Evolutionary conservation across 2,797 vertebrate genomes (phyloP), one percentile per base, ranked within the genome.

Genomic region (Scyliorhinus canicula): DNA sequence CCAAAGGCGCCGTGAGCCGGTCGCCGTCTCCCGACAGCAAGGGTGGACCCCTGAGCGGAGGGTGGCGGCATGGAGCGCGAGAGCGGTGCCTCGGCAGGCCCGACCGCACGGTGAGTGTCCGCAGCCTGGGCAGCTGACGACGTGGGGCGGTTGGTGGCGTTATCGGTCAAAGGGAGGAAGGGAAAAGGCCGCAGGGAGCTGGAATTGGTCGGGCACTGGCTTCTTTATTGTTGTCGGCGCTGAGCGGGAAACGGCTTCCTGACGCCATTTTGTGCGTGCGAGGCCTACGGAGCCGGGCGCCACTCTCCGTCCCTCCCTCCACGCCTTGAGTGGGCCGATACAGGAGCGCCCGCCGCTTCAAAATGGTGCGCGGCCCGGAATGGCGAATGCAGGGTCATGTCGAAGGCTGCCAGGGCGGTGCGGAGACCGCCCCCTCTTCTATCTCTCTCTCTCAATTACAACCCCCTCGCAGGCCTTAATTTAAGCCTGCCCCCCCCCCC

Each of bases 101-200:
- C 95, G 19, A 60, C 95, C 55, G 71, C 85, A 26, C 93, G 93
- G 93, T 94, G 93, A 94, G 93, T 94, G 93, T 67, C n/a, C n/a
- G n/a, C n/a, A n/a, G n/a, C n/a, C n/a, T n/a, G n/a, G n/a, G n/a
- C n/a, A n/a, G n/a, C n/a, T n/a, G n/a, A n/a, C n/a, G n/a, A n/a
- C n/a, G n/a, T n/a, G n/a, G 35, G 69, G 31, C 3, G 31, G 35
- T 0, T 35, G 69, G 31, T 1, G 69, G 67, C 7, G 28, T 28
- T 28, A 28, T 2, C 35, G 69, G 28, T 35, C 11, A 74, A 12
- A 97, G 97, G 97, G 96, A 97, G 97, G 97, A 97, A 97, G 97
- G 97, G 97, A 96, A 97, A 97, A 97, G 97, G 97, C 96, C 96
- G 97, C 96, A 97, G 97, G 97, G 97, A 97, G 97, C 97, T 96